Evolutionary conservation across 2,797 vertebrate species (phyloP).

Genomic region (Kryptolebias ocellatus): DNA sequence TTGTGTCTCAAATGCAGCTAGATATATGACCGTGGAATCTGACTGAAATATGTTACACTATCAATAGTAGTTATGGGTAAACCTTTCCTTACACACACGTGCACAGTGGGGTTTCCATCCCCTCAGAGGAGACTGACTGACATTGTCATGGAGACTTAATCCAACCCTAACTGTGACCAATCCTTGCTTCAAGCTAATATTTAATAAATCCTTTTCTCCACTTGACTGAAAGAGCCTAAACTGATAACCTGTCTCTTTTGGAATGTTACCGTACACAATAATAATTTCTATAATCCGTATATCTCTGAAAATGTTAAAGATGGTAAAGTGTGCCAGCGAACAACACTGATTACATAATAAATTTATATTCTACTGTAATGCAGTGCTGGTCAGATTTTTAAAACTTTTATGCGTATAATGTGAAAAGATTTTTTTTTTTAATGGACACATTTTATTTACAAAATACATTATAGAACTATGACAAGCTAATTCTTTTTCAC

Average conservation of each 20-base stretch:
- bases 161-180: neutral
- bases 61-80: constrained; percentile 42
- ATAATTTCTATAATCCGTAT: neutral
- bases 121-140: constrained; percentile 7
- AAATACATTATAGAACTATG: no score
- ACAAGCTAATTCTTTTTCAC: no score
- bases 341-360: no score
- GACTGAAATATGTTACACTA: constrained; percentile 66
- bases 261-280: neutral
- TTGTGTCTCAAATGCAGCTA: constrained; percentile 63
- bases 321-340: neutral
- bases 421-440: neutral
- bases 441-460: no score
- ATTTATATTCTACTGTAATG: neutral
- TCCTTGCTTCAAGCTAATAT: constrained; percentile 15
- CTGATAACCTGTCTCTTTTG: neutral
- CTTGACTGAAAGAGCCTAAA: constrained; percentile 1
- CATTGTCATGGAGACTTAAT: neutral
- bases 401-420: neutral
- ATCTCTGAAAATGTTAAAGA: neutral
- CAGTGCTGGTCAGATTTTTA: neutral
- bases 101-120: neutral
- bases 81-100: constrained; percentile 6
- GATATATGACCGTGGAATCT: constrained; percentile 66
- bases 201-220: neutral